Percentiles rank a stretch among this genome's conserved stretches.
These are phyloP conservation scores for Galagoides demidoff DNA, from an alignment of 2,797 vertebrate genomes.

Conservation along the genomic window DNA sequence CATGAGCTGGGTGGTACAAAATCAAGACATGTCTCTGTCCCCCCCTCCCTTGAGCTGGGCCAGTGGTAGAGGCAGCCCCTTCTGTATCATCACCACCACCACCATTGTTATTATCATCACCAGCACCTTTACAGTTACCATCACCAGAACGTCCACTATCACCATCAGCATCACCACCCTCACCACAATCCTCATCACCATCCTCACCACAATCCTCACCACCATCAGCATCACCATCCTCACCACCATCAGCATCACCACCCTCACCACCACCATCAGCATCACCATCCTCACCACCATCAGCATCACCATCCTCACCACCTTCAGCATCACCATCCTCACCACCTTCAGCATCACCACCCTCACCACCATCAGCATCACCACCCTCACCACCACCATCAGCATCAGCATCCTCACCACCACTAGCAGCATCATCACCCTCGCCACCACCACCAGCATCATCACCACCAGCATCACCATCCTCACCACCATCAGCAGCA, in stretches of 20 bases:
- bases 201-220: rapidly evolving
- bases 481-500: too few relatives aligned
- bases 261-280: rapidly evolving
- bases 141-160: rapidly evolving
- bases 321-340: rapidly evolving
- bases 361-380: background rate
- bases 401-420: rapidly evolving
- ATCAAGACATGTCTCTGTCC: background rate
- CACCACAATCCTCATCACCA: rapidly evolving
- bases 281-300: rapidly evolving
- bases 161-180: rapidly evolving
- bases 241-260: rapidly evolving
- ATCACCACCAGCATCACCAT: rapidly evolving
- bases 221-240: rapidly evolving
- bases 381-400: rapidly evolving
- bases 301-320: rapidly evolving
- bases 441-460: rapidly evolving
- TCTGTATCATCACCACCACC: background rate
- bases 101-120: rapidly evolving
- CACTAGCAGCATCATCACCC: rapidly evolving
- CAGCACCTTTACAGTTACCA: background rate
- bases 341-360: rapidly evolving
- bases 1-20: rapidly evolving
- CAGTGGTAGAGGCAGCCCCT: background rate
- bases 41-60: background rate